These are phyloP conservation scores for Dendrocincla fuliginosa DNA, from an alignment of 2,797 vertebrate genomes.

Conservation along the genomic window DNA sequence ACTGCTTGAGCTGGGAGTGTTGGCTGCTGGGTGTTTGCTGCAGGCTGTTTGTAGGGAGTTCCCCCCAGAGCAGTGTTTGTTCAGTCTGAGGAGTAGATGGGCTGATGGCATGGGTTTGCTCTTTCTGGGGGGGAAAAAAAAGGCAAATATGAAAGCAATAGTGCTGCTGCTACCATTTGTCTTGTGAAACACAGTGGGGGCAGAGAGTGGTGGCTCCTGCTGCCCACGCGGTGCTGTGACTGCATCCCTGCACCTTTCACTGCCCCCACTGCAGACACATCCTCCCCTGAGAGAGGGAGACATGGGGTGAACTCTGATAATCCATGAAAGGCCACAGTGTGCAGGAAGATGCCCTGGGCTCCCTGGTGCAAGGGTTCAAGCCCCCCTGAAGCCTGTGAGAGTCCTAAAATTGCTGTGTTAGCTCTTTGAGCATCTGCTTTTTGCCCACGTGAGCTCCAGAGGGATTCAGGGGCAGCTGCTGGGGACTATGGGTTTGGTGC, in stretches of 20 bases:
- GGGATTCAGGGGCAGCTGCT: neutral
- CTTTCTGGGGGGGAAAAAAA: neutral
- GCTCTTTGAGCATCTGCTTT: neutral
- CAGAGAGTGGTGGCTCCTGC: neutral
- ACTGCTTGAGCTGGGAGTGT: neutral
- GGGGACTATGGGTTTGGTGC: neutral
- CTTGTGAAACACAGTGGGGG: neutral
- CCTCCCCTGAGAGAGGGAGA: neutral
- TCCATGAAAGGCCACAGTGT: neutral
- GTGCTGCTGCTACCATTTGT: neutral
- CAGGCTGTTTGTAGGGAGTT: neutral
- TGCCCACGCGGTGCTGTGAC: neutral
- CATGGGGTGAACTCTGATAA: neutral
- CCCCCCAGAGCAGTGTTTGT: neutral
- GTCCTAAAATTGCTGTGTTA: neutral
- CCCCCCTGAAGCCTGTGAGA: neutral
- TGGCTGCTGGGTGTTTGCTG: neutral
- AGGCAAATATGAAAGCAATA: neutral
- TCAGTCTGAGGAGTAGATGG: neutral
- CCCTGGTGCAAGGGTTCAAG: rapidly evolving
- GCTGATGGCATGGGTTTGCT: neutral
- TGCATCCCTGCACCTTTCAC: neutral
- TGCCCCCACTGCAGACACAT: neutral
- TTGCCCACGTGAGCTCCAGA: rapidly evolving
- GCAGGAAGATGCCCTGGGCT: neutral